Conservation (phyloP, 2,888 invertebrate genomes). For the Dasysyrphus albostriatus region DNA sequence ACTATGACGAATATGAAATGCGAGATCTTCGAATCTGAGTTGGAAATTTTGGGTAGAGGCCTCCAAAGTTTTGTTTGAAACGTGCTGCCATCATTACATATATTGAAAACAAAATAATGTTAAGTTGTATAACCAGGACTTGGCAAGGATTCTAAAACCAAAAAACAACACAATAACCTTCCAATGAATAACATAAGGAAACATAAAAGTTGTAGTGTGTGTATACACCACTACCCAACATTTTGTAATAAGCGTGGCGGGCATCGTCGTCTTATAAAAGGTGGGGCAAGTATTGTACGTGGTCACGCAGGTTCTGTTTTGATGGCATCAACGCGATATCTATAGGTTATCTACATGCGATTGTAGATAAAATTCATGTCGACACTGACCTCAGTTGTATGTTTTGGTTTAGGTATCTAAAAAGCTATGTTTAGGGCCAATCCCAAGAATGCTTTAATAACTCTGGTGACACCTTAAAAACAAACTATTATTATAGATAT, state of each 20-base stretch:
- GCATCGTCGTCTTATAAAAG: slow-evolving; percentile 7
- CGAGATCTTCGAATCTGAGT: too few relatives aligned
- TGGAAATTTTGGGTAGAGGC: too few relatives aligned
- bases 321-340: slow-evolving; percentile 48
- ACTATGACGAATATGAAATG: too few relatives aligned
- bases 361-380: slow-evolving; percentile 2
- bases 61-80: too few relatives aligned
- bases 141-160: slow-evolving; percentile 5
- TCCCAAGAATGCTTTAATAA: slow-evolving; percentile 19
- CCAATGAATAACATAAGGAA: neutral
- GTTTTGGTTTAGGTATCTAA: neutral
- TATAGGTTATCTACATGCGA: neutral
- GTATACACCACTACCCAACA: neutral
- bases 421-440: slow-evolving; percentile 18
- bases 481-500: neutral
- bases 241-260: slow-evolving; percentile 56
- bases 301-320: slow-evolving; percentile 56
- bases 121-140: neutral
- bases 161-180: neutral
- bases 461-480: slow-evolving; percentile 23
- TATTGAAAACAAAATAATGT: neutral
- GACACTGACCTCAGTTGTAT: slow-evolving; percentile 24
- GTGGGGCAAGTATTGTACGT: slow-evolving; percentile 22
- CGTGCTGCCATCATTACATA: neutral
- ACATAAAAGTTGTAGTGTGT: slow-evolving; percentile 23